phyloP scores from a whole-genome alignment of 2,797 vertebrate species.

The Schizothorax lantsangensis region DNA sequence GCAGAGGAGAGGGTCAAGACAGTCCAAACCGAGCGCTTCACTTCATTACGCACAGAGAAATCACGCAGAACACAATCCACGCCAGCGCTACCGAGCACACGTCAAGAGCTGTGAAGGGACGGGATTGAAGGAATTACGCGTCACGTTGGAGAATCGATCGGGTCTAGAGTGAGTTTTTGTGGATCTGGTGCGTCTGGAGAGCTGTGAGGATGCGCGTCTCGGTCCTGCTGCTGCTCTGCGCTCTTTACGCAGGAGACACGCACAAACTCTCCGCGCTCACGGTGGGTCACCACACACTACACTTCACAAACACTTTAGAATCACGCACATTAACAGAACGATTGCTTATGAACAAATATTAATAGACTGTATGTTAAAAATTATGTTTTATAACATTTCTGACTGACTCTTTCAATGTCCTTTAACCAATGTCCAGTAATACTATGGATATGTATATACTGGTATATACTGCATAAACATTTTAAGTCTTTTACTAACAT shows the following conservation, averaged over 20 bases:
- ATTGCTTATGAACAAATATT: not conserved
- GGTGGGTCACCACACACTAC: conserved; percentile 69
- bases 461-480: not conserved
- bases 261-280: conserved; percentile 87
- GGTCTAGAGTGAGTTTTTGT: not conserved
- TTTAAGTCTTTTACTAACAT: not conserved
- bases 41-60: conserved; percentile 39
- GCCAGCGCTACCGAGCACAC: not conserved
- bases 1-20: conserved; percentile 73
- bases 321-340: not conserved
- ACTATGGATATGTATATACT: not conserved
- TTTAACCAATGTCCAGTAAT: not conserved
- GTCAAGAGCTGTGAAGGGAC: not conserved
- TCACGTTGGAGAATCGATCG: not conserved
- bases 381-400: not conserved
- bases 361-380: not conserved
- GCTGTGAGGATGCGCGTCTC: conserved; percentile 78
- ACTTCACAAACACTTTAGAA: not conserved
- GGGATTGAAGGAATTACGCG: conserved; percentile 18
- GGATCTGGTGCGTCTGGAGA: conserved; percentile 33
- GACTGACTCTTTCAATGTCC: not conserved
- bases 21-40: conserved; percentile 23
- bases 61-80: not conserved
- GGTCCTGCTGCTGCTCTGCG: conserved; percentile 75
- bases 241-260: conserved; percentile 77